Evolutionary conservation across 2,888 invertebrate genomes (phyloP), one percentile per base, ranked within the genome.

Genomic region (Spialia ferax): DNA sequence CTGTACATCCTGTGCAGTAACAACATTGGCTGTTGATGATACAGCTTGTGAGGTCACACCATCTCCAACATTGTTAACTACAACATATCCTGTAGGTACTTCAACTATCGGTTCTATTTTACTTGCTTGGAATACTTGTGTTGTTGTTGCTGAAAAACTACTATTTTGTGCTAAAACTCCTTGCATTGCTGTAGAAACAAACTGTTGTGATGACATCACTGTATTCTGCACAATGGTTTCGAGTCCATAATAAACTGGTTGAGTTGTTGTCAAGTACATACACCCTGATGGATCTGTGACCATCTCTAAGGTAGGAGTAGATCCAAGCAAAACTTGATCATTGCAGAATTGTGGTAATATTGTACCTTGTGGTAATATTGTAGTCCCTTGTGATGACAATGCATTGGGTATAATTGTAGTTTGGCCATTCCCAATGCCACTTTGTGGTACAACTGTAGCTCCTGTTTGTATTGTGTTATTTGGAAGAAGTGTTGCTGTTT

Each of bases 211-310:
- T n/a, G 97, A 97, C 97, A 97, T 97, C 0, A 97, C 97, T 4
- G 97, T 97, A 79, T 97, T 97, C 85, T 97, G 97, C 2, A 97
- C 97, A 64, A 97, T 97, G 0, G 97, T 97, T 88, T 97, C 97
- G 72, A 97, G 92, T 0, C 97, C 97, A 77, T 97, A 97, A 78
- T 97, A 97, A 77, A 97, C 96, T 4, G 97, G 97, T 76, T 97
- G 97, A 15, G 96, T 96, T 1, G 95, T 93, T 52, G 95, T 92
- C 66, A 95, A 82, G 78, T 95, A 94, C 88, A 95, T 95, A 71
- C 94, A 94, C 5, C 94, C 94, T 55, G 91, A 89, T 35, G 91
- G 95, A 81, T 95, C 95, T 11, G 95, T 94, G 13, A 95, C 95
- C 94, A 95, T 95, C 84, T 95, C 95, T 62, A 95, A 80, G 0